A percentile compares a stretch with the other conserved stretches of the same genome.
Conservation (phyloP, 2,797 vertebrate species). For the Poeciliopsis turneri region DNA sequence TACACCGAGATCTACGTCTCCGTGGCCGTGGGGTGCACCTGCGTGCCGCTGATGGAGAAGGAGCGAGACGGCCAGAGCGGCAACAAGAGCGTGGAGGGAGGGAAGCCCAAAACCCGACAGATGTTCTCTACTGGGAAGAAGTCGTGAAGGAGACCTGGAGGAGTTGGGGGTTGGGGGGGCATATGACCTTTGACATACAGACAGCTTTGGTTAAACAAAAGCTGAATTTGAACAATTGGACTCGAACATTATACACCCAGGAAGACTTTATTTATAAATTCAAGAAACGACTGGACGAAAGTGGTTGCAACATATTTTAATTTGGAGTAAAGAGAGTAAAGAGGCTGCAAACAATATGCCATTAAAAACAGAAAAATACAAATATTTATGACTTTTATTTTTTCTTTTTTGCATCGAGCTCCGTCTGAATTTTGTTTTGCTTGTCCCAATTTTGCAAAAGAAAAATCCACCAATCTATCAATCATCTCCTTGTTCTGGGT, state of each 20-base stretch:
- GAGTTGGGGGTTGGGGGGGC: not conserved
- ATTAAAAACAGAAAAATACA: not conserved
- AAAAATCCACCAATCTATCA: not conserved
- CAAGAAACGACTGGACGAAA: not conserved
- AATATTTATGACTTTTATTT: not conserved
- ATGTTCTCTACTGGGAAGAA: slow-evolving; percentile 61
- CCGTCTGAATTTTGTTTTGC: not conserved
- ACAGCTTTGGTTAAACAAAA: not conserved
- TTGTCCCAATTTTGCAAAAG: not conserved
- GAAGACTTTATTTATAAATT: not conserved
- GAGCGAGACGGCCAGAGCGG: slow-evolving; percentile 64
- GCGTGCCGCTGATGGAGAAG: slow-evolving; percentile 81
- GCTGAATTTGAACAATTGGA: not conserved
- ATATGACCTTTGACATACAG: not conserved
- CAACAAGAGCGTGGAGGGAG: slow-evolving; percentile 51
- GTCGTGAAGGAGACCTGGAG: slow-evolving; percentile 5
- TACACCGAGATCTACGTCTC: slow-evolving; percentile 90
- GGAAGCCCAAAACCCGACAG: slow-evolving; percentile 62
- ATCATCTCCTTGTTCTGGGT: not conserved
- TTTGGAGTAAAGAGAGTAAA: not conserved
- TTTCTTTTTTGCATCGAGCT: not conserved
- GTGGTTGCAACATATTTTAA: not conserved
- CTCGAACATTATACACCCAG: not conserved
- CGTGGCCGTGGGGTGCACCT: slow-evolving; percentile 92
- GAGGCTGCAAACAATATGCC: not conserved